These are phyloP conservation scores for Melanchra persicariae DNA, from an alignment of 2,888 invertebrate genomes.

Conservation along the genomic window DNA sequence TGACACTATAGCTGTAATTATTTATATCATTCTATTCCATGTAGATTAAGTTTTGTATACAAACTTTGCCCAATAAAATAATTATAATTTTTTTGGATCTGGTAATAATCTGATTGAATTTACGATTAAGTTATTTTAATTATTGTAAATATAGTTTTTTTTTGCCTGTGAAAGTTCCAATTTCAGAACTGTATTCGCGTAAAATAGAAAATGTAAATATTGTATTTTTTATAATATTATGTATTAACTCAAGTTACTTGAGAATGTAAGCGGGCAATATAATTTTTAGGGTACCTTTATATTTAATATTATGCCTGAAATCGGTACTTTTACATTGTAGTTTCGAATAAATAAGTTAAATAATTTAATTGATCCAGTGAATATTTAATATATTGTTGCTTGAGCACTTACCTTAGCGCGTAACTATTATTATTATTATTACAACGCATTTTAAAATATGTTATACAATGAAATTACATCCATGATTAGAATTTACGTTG, in stretches of 20 bases:
- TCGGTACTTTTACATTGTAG: conserved; percentile 73
- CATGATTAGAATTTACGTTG: conserved; percentile 18
- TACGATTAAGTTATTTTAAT: conserved; percentile 59
- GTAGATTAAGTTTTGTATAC: conserved; percentile 62
- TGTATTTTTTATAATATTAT: conserved; percentile 78
- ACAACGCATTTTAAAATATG: conserved; percentile 22
- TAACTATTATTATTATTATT: conserved; percentile 51
- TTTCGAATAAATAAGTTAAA: conserved; percentile 65
- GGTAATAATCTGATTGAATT: conserved; percentile 49
- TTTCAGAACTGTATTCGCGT: conserved; percentile 62
- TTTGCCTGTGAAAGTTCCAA: conserved; percentile 65
- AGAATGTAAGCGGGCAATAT: conserved; percentile 73
- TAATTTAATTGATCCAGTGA: conserved; percentile 73
- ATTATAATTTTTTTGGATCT: conserved; percentile 47
- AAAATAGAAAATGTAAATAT: conserved; percentile 81
- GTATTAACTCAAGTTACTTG: conserved; percentile 79
- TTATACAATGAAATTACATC: conserved; percentile 12
- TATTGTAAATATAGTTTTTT: conserved; percentile 65
- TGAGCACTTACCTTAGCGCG: conserved; percentile 66
- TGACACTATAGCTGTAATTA: conserved; percentile 70
- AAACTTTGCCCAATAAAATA: conserved; percentile 35
- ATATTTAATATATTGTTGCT: conserved; percentile 82
- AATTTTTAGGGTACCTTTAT: conserved; percentile 67
- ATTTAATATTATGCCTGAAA: conserved; percentile 69
- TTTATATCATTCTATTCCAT: conserved; percentile 69